Base-by-base conservation (phyloP, 2,113 vertebrate genomes). In the Budorcas taxicolor region DNA sequence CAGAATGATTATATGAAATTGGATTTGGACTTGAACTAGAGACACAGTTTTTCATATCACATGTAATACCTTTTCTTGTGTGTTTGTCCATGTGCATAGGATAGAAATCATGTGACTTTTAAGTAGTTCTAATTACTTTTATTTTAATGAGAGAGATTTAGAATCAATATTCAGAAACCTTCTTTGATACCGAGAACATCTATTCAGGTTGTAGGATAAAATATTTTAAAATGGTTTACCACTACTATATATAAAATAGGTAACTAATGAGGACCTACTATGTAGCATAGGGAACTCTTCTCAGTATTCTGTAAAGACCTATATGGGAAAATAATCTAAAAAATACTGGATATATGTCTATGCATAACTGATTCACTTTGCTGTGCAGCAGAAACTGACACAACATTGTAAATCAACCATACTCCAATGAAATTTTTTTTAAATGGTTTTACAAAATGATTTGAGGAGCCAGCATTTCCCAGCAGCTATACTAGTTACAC, bases 401-500 rank as follows among this genome's bases (percentile, higher is more conserved):
- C 47, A 50, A 52, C 16, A 17, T 12, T 81, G 78, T 81, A 81
- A 81, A 81, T 81, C 78, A 81, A 19, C 17, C 43, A 52, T 21
- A 52, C 78, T 81, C 78, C 78, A 81, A 21, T 52, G 33, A 81
- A 31, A 19, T 3, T 10, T 31, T 71, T 45, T 62, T 16, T 3
- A 91, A 87, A 95, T 33, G 3, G 81, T 84, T 96, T 93, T 15
- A 91, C 11, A 80, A 86, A 95, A 93, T 89, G 94, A 97, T 86
- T 84, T 84, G 67, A 89, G n/a, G 64, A 87, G 14, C 16, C 16
- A 95, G 64, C 67, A 78, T 92, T 97, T 97, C 92, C 91, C 91
- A 95, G 36, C 27, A 95, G 86, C 89, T 81, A 36, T 74, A 83
- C 53, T 6, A 96, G 76, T 80, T 84, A 87, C 23, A 94, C 80